phyloP scores from a whole-genome alignment of 2,888 invertebrate genomes.

The Cyaniris semiargus region DNA sequence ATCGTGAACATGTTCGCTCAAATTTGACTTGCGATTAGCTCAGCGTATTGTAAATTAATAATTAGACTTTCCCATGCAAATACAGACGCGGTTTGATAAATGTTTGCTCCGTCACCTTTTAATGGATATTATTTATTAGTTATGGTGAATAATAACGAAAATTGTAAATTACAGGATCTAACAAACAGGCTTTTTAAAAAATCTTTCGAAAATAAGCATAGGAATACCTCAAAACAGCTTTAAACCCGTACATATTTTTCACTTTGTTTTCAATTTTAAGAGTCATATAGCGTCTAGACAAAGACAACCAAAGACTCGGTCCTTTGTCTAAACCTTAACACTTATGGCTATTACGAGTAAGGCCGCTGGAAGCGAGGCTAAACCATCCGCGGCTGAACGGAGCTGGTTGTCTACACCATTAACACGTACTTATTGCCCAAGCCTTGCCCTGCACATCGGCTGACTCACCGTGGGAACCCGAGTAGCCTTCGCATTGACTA shows the following conservation, averaged over 20 bases:
- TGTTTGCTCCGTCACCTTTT: neutral
- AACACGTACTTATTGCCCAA: conserved; percentile 66
- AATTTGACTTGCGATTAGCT: conserved; percentile 24
- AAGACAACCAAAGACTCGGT: neutral
- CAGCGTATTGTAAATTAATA: neutral
- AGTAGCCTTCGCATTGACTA: conserved; percentile 41
- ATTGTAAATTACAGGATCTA: too few relatives aligned
- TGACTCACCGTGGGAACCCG: conserved; percentile 68
- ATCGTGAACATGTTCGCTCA: conserved; percentile 19
- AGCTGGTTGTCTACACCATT: conserved; percentile 49
- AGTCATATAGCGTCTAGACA: neutral
- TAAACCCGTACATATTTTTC: neutral
- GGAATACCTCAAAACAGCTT: too few relatives aligned
- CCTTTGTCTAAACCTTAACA: neutral
- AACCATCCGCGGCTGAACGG: conserved; percentile 6
- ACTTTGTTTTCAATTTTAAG: neutral
- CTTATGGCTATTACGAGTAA: conserved; percentile 16
- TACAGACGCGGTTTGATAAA: neutral
- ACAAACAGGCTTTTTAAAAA: too few relatives aligned
- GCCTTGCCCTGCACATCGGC: conserved; percentile 61
- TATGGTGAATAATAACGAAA: neutral
- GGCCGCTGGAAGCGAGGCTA: conserved; percentile 21
- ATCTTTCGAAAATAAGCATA: too few relatives aligned
- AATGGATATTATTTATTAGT: neutral
- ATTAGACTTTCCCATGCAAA: neutral